Conservation (phyloP, 2,113 vertebrate genomes). For the Sylvietta virens region DNA sequence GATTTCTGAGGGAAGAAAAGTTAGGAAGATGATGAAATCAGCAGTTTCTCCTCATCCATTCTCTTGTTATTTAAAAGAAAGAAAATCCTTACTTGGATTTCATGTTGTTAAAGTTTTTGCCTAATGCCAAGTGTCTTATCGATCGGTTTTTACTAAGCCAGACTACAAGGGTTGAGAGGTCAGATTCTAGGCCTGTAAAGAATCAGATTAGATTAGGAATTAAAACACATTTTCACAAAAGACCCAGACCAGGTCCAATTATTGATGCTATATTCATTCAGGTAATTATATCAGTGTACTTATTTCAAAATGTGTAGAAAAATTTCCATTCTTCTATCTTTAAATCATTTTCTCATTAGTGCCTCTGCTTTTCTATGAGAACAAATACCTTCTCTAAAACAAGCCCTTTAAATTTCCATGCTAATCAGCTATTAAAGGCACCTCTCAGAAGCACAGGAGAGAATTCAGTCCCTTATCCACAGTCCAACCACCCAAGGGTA, state of each 20-base stretch:
- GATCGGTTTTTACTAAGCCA: constrained; percentile 98
- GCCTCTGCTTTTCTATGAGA: neutral
- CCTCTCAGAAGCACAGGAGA: neutral
- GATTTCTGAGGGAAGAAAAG: constrained; percentile 83
- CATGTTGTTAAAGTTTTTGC: constrained; percentile 99
- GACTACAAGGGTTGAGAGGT: constrained; percentile 90
- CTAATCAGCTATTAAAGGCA: neutral
- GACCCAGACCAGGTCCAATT: neutral
- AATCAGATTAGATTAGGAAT: constrained; percentile 57
- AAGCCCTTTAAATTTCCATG: neutral
- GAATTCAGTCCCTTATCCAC: neutral
- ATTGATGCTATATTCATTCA: neutral
- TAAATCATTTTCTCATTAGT: neutral
- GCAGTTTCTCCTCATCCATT: constrained; percentile 37
- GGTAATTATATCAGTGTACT: neutral
- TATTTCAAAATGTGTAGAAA: neutral
- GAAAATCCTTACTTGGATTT: constrained; percentile 91
- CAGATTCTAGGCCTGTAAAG: constrained; percentile 88
- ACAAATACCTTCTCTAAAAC: neutral
- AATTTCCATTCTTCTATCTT: neutral
- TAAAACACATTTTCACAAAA: constrained; percentile 16
- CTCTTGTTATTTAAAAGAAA: constrained; percentile 32
- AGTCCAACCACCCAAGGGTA: neutral
- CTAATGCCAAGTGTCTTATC: constrained; percentile 90
- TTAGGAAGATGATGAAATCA: constrained; percentile 58